These are phyloP conservation scores for Romanomermis culicivorax DNA, from an alignment of 2,888 invertebrate species.

Conservation along the genomic window DNA sequence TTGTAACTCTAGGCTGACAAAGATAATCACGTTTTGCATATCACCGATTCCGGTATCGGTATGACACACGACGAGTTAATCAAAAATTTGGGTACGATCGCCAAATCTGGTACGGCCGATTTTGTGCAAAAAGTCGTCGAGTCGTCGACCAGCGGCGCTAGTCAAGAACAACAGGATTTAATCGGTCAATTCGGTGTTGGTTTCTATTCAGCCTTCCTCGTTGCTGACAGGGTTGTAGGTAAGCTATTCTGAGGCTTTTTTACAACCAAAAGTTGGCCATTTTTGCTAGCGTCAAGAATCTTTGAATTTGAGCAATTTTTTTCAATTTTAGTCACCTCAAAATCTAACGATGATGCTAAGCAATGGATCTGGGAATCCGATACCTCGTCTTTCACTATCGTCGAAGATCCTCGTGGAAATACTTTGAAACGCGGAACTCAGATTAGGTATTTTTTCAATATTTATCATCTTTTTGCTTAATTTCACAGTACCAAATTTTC, in stretches of 20 bases:
- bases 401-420: conserved; percentile 76
- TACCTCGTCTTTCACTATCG: conserved; percentile 63
- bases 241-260: background rate
- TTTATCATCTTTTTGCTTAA: background rate
- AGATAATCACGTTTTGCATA: conserved; percentile 67
- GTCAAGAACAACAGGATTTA: conserved; percentile 51
- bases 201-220: conserved; percentile 91
- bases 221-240: conserved; percentile 68
- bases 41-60: conserved; percentile 87
- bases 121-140: conserved; percentile 25
- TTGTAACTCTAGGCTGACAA: too few species aligned
- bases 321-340: conserved; percentile 50
- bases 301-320: background rate
- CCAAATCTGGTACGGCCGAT: conserved; percentile 34
- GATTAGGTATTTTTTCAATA: conserved; percentile 39
- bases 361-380: conserved; percentile 98
- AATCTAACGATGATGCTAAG: conserved; percentile 62
- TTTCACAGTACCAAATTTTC: too few species aligned
- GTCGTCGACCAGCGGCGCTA: background rate
- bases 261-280: background rate
- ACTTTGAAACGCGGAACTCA: conserved; percentile 72
- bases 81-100: conserved; percentile 90
- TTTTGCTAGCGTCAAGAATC: background rate
- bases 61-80: conserved; percentile 85
- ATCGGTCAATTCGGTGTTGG: conserved; percentile 95